Evolutionary conservation across 23 tunicate species (phyloP), one percentile per base, ranked within the genome.

Genomic region (Styela clava): DNA sequence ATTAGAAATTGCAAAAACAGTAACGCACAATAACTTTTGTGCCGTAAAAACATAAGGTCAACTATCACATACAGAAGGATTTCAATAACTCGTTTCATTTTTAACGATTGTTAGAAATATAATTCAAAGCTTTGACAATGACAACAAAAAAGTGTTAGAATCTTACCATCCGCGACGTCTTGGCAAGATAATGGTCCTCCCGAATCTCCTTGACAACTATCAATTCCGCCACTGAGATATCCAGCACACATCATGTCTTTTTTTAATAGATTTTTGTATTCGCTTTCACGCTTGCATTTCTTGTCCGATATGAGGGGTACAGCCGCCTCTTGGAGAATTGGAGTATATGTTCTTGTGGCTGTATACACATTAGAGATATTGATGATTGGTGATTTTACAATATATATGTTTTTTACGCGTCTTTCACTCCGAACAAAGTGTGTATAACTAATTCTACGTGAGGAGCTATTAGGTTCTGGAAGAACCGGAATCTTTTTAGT

Each of bases 161-260:
- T 12, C 56, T 12, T 44, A 44, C 56, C 68, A 87, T 85, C 83
- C 20, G 61, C 36, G 1, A 26, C 62, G 19, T 74, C 83, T 25
- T 76, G 86, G 64, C 97, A 92, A 18, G 85, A 30, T 2, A 92
- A 83, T 19, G 97, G 97, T 19, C 97, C 97, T 16, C 97, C 97
- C 9, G 97, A 92, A 52, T 92, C 97, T 24, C 97, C 97, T 68
- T 92, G 91, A 36, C 97, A 92, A 3, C 89, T 92, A 82, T 92
- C 97, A 3, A 92, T 36, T 34, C 97, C 97, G 1, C 97, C 97
- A 20, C 61, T 35, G 31, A 87, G 44, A 61, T 87, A 87, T 18
- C 97, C 97, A 22, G 97, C 97, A 69, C 97, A 92, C 22, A 92
- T 26, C 97, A 92, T 92, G 79, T 87, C 83, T 23, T 31, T 35